Conservation (phyloP, 2,888 invertebrate species). For the Calameuta pallipes region DNA sequence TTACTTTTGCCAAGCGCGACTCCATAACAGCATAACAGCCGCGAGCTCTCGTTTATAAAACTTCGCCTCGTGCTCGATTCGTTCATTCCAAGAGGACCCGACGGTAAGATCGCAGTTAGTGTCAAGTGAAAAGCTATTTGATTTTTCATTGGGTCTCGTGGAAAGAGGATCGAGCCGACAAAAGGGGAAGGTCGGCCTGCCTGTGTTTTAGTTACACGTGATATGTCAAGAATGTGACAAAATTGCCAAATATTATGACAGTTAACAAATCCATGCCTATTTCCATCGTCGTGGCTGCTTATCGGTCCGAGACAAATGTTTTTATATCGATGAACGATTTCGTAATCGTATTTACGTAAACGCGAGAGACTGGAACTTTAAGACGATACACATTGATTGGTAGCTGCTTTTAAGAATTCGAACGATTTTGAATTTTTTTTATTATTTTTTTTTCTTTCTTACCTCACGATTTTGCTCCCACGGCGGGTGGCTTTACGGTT, state of each 20-base stretch:
- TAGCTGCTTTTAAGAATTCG: neutral
- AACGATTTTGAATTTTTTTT: neutral
- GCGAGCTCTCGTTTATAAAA: neutral
- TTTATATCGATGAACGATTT: conserved; percentile 15
- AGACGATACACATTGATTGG: neutral
- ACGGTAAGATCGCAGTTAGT: neutral
- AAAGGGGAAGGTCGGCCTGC: too few relatives aligned
- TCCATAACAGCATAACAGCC: neutral
- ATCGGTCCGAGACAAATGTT: neutral
- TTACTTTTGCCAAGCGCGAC: neutral
- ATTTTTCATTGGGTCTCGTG: neutral
- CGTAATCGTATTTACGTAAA: conserved; percentile 30
- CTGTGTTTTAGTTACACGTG: neutral
- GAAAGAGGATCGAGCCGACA: too few relatives aligned
- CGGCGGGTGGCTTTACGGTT: neutral
- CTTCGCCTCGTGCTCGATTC: neutral
- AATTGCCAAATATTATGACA: neutral
- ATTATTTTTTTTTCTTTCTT: neutral
- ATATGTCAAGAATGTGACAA: neutral
- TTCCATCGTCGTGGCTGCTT: neutral
- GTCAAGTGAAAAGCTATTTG: neutral
- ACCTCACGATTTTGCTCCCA: neutral
- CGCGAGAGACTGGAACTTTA: neutral
- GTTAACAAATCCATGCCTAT: conserved; percentile 13
- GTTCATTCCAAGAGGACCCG: neutral